These are phyloP conservation scores for Hartigia nigra DNA, from an alignment of 2,888 invertebrate genomes.

Conservation along the genomic window DNA sequence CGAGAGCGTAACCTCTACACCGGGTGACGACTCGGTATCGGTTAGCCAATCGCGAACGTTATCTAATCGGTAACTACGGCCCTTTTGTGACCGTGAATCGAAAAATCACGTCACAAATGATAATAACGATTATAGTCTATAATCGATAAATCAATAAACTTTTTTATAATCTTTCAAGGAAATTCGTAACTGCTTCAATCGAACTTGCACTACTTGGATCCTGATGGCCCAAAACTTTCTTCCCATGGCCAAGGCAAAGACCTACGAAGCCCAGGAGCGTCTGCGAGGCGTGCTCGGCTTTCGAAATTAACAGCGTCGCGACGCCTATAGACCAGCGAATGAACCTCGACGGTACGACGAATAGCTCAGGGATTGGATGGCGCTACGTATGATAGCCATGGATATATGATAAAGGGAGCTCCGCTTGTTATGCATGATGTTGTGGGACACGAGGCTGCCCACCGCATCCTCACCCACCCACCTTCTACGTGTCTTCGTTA, in stretches of 20 bases:
- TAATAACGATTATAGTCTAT: no score
- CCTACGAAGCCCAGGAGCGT: not conserved
- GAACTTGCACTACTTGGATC: no score
- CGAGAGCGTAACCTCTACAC: no score
- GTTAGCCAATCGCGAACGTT: no score
- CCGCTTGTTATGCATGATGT: slow-evolving; percentile 60
- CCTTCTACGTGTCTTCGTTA: slow-evolving; percentile 61
- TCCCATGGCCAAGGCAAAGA: not conserved
- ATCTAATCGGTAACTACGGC: no score
- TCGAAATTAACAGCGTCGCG: not conserved
- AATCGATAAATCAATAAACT: no score
- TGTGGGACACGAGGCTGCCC: slow-evolving; percentile 40
- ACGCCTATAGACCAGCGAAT: not conserved
- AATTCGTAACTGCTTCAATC: no score
- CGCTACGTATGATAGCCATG: not conserved
- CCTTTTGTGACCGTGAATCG: no score
- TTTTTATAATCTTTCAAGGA: no score
- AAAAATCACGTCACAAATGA: no score
- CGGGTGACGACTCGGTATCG: no score
- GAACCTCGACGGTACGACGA: not conserved
- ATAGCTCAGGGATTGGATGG: not conserved
- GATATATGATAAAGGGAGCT: not conserved
- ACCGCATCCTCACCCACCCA: not conserved
- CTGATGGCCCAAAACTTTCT: no score
- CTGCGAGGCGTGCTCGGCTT: not conserved